Percentiles rank a stretch among this genome's conserved stretches.
Conservation (phyloP, 2,888 invertebrate genomes). For the Iselma pallidipennis region DNA sequence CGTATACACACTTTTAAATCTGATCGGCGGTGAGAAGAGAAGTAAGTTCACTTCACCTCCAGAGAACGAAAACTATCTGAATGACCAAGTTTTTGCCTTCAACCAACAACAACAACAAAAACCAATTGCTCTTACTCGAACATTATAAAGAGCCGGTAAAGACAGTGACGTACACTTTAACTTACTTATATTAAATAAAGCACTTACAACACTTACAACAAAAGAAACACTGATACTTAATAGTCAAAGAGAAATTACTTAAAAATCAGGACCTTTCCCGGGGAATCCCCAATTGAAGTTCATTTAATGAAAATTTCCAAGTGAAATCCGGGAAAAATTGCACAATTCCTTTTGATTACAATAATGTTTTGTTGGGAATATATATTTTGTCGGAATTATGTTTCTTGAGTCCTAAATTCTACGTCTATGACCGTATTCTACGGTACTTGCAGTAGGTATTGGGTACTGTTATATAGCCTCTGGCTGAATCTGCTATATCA, state of each 20-base stretch:
- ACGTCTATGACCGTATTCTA: constrained; percentile 27
- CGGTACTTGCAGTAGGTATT: constrained; percentile 33
- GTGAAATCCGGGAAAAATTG: background rate
- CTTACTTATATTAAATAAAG: background rate
- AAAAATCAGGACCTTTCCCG: no score
- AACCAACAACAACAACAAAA: constrained; percentile 1
- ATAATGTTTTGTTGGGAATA: no score
- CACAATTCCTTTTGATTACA: background rate
- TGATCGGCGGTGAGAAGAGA: constrained; percentile 15
- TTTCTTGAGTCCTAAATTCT: constrained; percentile 18
- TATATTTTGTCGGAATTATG: no score
- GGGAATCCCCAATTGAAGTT: background rate
- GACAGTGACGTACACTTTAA: constrained; percentile 25
- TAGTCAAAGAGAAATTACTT: no score
- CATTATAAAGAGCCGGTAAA: constrained; percentile 18
- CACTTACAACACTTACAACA: background rate
- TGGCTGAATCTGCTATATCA: constrained; percentile 28
- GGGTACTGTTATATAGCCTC: constrained; percentile 32
- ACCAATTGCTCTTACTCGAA: constrained; percentile 18
- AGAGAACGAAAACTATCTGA: constrained; percentile 35
- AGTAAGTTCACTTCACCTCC: constrained; percentile 37
- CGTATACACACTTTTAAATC: background rate
- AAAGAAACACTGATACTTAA: background rate
- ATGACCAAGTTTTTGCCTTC: constrained; percentile 30
- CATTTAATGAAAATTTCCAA: background rate